A percentile compares a stretch with the other conserved stretches of the same genome.
These are phyloP conservation scores for Peromyscus nudipes DNA, from an alignment of 2,797 vertebrate genomes.

Conservation along the genomic window DNA sequence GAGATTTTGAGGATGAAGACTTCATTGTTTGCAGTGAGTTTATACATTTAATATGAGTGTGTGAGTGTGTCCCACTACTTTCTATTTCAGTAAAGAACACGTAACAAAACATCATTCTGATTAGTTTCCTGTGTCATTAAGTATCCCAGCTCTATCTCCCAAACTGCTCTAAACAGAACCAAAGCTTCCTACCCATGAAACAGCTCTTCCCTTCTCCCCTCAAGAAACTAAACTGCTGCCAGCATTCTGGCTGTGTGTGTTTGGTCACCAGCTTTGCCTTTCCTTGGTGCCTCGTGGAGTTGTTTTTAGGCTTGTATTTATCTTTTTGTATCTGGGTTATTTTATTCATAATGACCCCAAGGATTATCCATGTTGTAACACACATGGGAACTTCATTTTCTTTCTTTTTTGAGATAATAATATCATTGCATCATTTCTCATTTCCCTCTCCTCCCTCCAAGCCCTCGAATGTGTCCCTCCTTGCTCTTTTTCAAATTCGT, in stretches of 20 bases:
- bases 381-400: neutral
- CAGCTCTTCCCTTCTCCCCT: neutral
- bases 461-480: neutral
- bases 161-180: neutral
- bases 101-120: neutral
- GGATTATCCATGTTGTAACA: neutral
- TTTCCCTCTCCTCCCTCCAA: neutral
- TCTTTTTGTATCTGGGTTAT: neutral
- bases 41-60: neutral
- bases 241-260: neutral
- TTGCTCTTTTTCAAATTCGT: neutral
- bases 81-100: neutral
- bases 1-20: conserved; percentile 51
- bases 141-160: neutral
- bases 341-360: neutral
- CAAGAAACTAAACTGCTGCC: neutral
- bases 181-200: neutral
- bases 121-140: neutral
- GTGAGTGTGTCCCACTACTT: neutral
- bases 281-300: neutral
- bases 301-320: neutral
- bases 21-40: neutral
- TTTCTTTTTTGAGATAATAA: neutral
- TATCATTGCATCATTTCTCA: neutral
- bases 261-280: neutral